These are phyloP conservation scores for Stomatorhinus walkeri DNA, from an alignment of 2,797 vertebrate species.

Conservation along the genomic window DNA sequence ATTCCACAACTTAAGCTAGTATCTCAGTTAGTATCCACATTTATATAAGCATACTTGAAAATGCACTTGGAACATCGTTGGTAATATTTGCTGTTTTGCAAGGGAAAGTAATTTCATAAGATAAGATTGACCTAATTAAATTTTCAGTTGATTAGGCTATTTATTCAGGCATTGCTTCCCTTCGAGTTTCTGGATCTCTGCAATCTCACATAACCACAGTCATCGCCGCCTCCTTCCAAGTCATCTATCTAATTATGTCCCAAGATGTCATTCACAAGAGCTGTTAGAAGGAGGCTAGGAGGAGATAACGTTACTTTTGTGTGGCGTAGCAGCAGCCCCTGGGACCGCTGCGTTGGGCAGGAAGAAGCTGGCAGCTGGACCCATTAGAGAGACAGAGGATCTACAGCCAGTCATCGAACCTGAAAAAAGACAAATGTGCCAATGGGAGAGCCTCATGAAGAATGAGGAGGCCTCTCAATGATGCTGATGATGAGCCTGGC, in stretches of 20 bases:
- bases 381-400: not conserved
- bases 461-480: constrained; percentile 1
- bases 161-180: not conserved
- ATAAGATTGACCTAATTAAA: constrained; percentile 12
- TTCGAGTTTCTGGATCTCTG: constrained; percentile 2
- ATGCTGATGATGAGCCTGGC: not conserved
- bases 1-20: not conserved
- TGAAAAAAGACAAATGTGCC: not conserved
- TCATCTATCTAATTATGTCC: constrained; percentile 1
- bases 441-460: not conserved
- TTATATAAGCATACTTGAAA: not conserved
- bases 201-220: not conserved
- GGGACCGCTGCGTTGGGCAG: not conserved
- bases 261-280: not conserved
- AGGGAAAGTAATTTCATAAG: constrained; percentile 2
- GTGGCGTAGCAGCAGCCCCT: not conserved
- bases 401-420: not conserved
- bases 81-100: not conserved
- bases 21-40: not conserved
- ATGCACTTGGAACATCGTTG: not conserved
- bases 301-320: not conserved
- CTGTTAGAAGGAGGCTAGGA: not conserved
- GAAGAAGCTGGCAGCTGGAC: not conserved
- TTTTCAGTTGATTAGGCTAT: not conserved
- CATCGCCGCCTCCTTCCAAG: not conserved